These are phyloP conservation scores for Pteruthius melanotis DNA, from an alignment of 2,113 vertebrate species.

Conservation along the genomic window DNA sequence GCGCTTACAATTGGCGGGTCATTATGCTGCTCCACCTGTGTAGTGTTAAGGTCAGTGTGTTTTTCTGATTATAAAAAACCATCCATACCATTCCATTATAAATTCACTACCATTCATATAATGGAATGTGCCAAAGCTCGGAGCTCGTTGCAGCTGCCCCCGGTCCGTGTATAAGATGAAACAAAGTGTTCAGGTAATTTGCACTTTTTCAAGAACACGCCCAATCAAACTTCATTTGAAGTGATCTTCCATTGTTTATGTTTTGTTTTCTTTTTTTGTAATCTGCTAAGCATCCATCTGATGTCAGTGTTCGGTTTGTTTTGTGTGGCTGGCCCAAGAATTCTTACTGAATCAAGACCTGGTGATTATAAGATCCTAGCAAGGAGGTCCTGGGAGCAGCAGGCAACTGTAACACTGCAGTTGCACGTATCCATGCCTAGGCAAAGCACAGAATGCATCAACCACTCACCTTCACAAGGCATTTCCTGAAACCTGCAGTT, in stretches of 20 bases:
- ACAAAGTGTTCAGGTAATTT: conserved; percentile 40
- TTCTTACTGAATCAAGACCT: background rate
- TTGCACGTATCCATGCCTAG: conserved; percentile 7
- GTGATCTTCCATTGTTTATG: background rate
- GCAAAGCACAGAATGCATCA: conserved; percentile 44
- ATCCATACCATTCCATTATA: conserved; percentile 83
- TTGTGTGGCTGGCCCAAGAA: background rate
- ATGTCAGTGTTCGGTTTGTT: conserved; percentile 20
- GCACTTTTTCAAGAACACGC: background rate
- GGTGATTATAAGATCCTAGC: background rate
- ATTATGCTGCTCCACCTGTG: conserved; percentile 99
- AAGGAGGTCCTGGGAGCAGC: conserved; percentile 52
- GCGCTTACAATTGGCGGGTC: conserved; percentile 91
- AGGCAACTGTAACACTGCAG: conserved; percentile 13
- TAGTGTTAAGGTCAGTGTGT: conserved; percentile 99
- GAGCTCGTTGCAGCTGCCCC: conserved; percentile 42
- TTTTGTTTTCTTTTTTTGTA: background rate
- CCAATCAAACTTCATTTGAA: conserved; percentile 11
- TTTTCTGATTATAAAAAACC: conserved; percentile 86
- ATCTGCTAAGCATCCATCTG: background rate
- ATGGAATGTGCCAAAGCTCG: conserved; percentile 75
- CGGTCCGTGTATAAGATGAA: conserved; percentile 11
- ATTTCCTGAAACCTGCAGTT: background rate
- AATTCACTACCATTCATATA: conserved; percentile 78
- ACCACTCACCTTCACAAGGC: conserved; percentile 36